phyloP scores from a whole-genome alignment of 2,113 vertebrate genomes.

The Lepus americanus region DNA sequence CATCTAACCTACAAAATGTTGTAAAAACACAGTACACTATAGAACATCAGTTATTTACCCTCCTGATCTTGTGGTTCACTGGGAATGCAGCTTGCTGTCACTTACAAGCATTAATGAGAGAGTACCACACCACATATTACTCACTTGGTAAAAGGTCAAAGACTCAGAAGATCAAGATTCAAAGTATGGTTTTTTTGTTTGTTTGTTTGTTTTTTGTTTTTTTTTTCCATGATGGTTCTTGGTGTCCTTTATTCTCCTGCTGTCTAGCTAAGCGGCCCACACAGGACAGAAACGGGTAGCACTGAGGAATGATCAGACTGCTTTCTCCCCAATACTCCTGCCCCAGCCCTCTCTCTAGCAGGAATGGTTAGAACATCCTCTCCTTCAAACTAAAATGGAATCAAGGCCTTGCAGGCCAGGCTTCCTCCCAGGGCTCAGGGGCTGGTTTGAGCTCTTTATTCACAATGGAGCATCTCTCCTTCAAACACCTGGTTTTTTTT shows the following conservation, averaged over 20 bases:
- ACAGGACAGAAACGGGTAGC: conserved; percentile 91
- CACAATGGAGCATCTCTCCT: conserved; percentile 78
- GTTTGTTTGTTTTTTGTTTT: no score
- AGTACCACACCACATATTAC: no score
- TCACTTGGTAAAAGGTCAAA: no score
- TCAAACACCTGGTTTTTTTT: conserved; percentile 79
- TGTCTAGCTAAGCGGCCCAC: conserved; percentile 89
- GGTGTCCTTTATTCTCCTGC: conserved; percentile 91
- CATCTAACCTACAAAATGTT: background rate
- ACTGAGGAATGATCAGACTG: conserved; percentile 90
- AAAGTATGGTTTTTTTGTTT: background rate
- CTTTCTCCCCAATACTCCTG: conserved; percentile 82
- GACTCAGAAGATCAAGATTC: background rate
- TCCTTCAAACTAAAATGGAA: conserved; percentile 77
- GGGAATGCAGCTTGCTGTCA: background rate
- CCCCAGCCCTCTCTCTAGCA: conserved; percentile 76
- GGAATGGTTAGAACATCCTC: conserved; percentile 85
- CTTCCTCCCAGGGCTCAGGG: conserved; percentile 73
- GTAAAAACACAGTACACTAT: background rate
- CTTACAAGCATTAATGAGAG: background rate
- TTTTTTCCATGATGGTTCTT: conserved; percentile 88
- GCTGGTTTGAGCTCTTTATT: conserved; percentile 66
- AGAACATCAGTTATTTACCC: background rate
- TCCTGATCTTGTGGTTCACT: background rate
- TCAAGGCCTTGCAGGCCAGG: conserved; percentile 84